A percentile compares a stretch with the other conserved stretches of the same genome.
These are phyloP conservation scores for Junco hyemalis DNA, from an alignment of 2,113 vertebrate genomes.

Conservation along the genomic window DNA sequence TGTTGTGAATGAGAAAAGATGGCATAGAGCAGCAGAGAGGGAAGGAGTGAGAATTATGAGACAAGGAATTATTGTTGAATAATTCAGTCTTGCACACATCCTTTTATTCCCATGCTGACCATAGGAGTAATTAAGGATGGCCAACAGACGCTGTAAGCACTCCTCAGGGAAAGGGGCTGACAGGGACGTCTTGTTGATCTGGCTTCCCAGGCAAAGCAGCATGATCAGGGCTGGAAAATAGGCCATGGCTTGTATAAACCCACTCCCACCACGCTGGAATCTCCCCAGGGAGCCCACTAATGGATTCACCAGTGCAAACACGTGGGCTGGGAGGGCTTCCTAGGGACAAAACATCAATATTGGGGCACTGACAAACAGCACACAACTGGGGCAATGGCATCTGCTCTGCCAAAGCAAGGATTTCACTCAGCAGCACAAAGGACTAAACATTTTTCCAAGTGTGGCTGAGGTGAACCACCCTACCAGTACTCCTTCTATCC, in stretches of 20 bases:
- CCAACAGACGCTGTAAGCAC: neutral
- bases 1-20: neutral
- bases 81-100: neutral
- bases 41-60: neutral
- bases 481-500: neutral
- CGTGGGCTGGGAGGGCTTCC: neutral
- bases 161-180: neutral
- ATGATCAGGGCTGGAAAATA: neutral
- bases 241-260: neutral
- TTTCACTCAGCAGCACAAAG: neutral
- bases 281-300: neutral
- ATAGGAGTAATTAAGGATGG: neutral
- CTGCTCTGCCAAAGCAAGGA: neutral
- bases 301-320: neutral
- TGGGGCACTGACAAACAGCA: neutral
- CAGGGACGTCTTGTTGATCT: accelerated
- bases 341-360: neutral
- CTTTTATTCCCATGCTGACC: neutral
- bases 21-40: neutral
- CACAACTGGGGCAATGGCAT: neutral
- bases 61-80: neutral
- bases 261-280: neutral
- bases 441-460: neutral
- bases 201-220: neutral
- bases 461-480: neutral